Evolutionary conservation across 2,888 invertebrate genomes (phyloP).

Genomic region (Pterobdella sp.): DNA sequence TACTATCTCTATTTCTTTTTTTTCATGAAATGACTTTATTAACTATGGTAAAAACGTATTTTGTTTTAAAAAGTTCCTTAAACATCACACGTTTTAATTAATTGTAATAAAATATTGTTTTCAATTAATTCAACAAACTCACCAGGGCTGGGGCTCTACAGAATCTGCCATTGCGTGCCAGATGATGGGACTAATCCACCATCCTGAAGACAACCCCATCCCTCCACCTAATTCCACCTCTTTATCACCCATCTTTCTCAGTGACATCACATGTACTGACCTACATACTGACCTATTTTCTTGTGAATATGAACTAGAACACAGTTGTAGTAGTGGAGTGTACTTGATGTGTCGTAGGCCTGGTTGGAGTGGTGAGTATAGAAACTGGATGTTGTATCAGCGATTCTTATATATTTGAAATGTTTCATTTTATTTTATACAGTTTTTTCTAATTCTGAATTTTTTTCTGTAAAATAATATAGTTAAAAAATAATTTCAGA

Average conservation of each 20-base stretch:
- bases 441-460: neutral
- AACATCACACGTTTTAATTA: no score
- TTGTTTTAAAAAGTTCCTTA: no score
- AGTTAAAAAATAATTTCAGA: no score
- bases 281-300: slow-evolving; percentile 80
- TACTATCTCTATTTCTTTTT: no score
- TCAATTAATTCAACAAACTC: no score
- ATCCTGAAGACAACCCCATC: slow-evolving; percentile 77
- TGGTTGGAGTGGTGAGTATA: slow-evolving; percentile 52
- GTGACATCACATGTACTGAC: slow-evolving; percentile 81
- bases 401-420: neutral
- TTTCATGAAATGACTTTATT: no score
- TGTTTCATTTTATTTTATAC: neutral
- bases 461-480: neutral
- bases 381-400: no score
- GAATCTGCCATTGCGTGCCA: slow-evolving; percentile 89
- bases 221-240: slow-evolving; percentile 55
- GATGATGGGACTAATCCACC: slow-evolving; percentile 82
- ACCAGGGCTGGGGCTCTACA: slow-evolving; percentile 78
- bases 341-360: slow-evolving; percentile 49
- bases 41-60: no score
- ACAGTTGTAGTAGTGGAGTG: slow-evolving; percentile 57
- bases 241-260: slow-evolving; percentile 47
- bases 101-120: no score
- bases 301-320: slow-evolving; percentile 68